Evolutionary conservation across 2,113 vertebrate genomes (phyloP).

Genomic region (Pelobates fuscus): DNA sequence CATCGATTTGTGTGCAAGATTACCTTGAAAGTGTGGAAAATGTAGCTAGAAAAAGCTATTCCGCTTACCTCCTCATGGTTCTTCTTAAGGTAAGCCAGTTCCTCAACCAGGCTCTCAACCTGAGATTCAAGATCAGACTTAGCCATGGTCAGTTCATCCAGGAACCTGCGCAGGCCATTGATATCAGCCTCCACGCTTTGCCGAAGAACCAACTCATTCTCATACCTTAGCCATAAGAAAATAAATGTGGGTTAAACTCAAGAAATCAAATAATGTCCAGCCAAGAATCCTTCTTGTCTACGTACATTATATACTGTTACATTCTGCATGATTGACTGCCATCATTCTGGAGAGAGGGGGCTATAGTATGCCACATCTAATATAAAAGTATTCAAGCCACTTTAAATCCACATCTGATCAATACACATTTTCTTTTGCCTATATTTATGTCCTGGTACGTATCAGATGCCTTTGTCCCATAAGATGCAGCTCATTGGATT

Average conservation of each 20-base stretch:
- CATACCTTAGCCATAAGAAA: conserved; percentile 56
- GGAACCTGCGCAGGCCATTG: conserved; percentile 45
- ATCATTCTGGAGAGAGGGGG: not conserved
- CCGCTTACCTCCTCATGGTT: conserved; percentile 66
- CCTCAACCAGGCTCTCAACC: conserved; percentile 54
- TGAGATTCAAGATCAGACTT: conserved; percentile 56
- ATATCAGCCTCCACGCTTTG: conserved; percentile 32
- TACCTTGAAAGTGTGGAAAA: no score
- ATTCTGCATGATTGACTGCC: not conserved
- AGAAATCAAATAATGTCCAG: not conserved
- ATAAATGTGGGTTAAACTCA: not conserved
- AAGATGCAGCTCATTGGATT: no score
- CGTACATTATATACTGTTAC: no score
- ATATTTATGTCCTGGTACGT: no score
- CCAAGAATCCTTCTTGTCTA: not conserved
- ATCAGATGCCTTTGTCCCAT: no score
- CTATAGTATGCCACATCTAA: no score
- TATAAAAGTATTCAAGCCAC: no score
- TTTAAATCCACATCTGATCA: no score
- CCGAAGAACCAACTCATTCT: conserved; percentile 56
- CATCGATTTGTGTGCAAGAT: no score
- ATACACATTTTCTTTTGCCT: no score
- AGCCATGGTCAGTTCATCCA: conserved; percentile 52
- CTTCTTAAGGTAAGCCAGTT: conserved; percentile 55
- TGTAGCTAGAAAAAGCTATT: no score